phyloP scores from a whole-genome alignment of 2,113 vertebrate genomes.

The Xenotilapia flavipinnis region DNA sequence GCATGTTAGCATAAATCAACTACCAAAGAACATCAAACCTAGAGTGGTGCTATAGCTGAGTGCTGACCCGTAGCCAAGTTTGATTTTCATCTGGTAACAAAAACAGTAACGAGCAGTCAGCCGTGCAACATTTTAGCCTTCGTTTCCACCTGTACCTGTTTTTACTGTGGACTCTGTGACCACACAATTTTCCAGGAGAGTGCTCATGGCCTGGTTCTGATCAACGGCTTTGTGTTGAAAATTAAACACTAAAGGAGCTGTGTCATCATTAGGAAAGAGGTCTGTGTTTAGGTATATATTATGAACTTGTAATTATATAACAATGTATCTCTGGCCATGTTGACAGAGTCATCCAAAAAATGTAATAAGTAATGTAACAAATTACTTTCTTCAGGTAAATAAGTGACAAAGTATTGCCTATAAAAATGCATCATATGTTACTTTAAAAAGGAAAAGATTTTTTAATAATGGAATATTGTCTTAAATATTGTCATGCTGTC shows the following conservation, averaged over 20 bases:
- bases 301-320: background rate
- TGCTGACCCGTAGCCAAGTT: background rate
- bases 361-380: background rate
- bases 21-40: background rate
- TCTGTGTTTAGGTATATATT: background rate
- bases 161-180: background rate
- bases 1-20: background rate
- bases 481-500: background rate
- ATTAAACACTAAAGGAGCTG: background rate
- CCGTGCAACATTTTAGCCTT: background rate
- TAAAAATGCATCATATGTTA: background rate
- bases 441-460: too few species aligned
- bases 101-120: background rate
- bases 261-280: background rate
- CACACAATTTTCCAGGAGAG: background rate
- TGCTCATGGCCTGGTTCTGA: background rate
- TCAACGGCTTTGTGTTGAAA: background rate
- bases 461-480: background rate
- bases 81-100: background rate
- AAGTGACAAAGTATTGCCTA: background rate
- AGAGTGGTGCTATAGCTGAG: background rate
- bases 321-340: background rate
- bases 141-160: background rate
- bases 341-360: background rate
- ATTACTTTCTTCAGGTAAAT: background rate